Base-by-base conservation (phyloP, 1,140 invertebrate genomes). In the Aphelenchoides fujianensis region DNA sequence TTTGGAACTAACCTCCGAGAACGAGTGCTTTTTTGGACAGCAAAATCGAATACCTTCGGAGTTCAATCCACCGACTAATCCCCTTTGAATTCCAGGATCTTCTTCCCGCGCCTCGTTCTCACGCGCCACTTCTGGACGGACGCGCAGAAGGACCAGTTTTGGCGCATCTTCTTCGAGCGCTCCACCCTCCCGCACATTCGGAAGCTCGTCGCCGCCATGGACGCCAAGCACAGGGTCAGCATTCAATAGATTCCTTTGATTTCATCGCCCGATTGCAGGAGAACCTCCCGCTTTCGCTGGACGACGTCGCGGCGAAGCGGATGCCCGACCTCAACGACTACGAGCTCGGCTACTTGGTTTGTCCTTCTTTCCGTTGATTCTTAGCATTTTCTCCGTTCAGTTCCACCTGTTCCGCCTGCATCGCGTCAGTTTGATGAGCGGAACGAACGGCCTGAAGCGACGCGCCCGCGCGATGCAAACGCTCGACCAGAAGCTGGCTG, bases 91-190 rank as follows among this genome's bases (percentile, higher is more conserved):
- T 69, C 16, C 41, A 69, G 67, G n/a, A 57, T 69, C 3, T 66
- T 69, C 9, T 69, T 69, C 5, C 67, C 67, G 12, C 53, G 67
- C 23, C 31, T 34, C 31, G 67, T 69, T 1, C 31, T 69, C n/a
- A 69, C 67, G 19, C 67, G 67, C 1, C 67, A 69, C 27, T 69
- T 69, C 31, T 69, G 67, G 67, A 57, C 67, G n/a, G 27, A 68
- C 3, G 12, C 31, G 27, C 67, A 69, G 41, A 69, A 69, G 36
- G 30, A 41, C 1, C 9, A 66, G 41, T 69, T 57, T 57, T 69
- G 67, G 67, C 37, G n/a, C 19, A 1, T 27, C 5, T 59, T 59
- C 19, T 59, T 7, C 55, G 19, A 59, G 7, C 5, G 19, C 5
- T 59, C 55, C 12, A 30, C 5, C 5, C 5, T 16, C 28, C 55